Percentiles rank a stretch among this genome's conserved stretches.
Conservation (phyloP, 2,113 vertebrate genomes). For the Solea senegalensis region DNA sequence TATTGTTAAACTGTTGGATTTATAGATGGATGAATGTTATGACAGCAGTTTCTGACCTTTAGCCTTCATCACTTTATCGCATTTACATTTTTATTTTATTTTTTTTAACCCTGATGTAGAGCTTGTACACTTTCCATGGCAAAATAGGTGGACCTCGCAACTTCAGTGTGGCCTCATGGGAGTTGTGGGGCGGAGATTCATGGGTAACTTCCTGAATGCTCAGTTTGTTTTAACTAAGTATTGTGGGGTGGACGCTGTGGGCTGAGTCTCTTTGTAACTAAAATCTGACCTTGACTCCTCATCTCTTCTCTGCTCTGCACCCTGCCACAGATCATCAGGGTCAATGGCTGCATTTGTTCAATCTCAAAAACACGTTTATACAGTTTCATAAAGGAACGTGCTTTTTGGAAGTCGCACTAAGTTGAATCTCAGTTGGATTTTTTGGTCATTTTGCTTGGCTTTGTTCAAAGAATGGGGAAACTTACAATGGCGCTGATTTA, state of each 20-base stretch:
- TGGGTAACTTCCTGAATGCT: conserved; percentile 82
- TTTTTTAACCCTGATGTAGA: conserved; percentile 68
- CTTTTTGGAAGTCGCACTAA: background rate
- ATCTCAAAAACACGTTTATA: background rate
- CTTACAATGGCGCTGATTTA: too few relatives aligned
- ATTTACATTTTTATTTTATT: conserved; percentile 36
- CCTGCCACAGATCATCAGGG: background rate
- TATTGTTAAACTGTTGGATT: background rate
- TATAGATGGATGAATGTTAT: background rate
- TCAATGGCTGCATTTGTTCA: conserved; percentile 25
- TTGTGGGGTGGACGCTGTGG: conserved; percentile 28
- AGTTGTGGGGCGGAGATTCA: conserved; percentile 85
- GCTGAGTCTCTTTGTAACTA: conserved; percentile 36
- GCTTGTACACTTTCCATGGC: conserved; percentile 77
- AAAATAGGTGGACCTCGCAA: conserved; percentile 81
- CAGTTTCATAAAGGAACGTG: background rate
- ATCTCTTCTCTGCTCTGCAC: conserved; percentile 35
- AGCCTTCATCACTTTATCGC: conserved; percentile 24
- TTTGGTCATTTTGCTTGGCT: too few relatives aligned
- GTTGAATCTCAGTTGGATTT: background rate
- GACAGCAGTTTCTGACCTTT: background rate
- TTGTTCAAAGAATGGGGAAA: too few relatives aligned
- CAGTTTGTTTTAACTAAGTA: conserved; percentile 67
- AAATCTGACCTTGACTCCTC: conserved; percentile 68
- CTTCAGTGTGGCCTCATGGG: conserved; percentile 83